phyloP scores from a whole-genome alignment of 2,797 vertebrate genomes.

The Pyrocephalus nanus region DNA sequence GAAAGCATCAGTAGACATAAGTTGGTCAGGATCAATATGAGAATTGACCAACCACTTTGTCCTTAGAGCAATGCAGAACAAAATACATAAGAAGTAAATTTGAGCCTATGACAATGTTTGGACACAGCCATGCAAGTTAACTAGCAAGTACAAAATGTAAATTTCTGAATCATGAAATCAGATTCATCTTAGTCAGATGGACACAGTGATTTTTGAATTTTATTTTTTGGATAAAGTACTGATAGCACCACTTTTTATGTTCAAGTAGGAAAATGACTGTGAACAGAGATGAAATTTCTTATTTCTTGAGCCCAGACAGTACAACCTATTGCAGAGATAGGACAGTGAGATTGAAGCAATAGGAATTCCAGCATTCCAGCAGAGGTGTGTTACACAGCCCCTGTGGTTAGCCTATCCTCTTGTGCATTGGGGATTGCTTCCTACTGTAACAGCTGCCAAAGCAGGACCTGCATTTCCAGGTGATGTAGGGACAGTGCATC shows the following conservation, averaged over 20 bases:
- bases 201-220: not conserved
- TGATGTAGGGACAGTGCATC: not conserved
- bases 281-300: not conserved
- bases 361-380: not conserved
- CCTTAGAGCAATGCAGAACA: not conserved
- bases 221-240: not conserved
- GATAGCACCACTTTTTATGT: not conserved
- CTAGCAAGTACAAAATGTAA: not conserved
- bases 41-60: not conserved
- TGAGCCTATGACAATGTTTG: not conserved
- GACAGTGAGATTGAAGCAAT: not conserved
- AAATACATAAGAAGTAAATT: not conserved
- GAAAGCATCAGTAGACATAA: not conserved
- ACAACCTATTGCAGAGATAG: not conserved
- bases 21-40: not conserved
- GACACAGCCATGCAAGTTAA: not conserved
- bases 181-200: not conserved
- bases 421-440: not conserved
- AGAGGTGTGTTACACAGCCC: not conserved
- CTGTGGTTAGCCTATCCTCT: not conserved
- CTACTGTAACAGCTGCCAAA: not conserved
- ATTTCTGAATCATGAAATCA: not conserved
- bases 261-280: not conserved
- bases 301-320: not conserved
- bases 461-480: fast-evolving